Evolutionary conservation across 1,140 invertebrate genomes (phyloP), one percentile per base, ranked within the genome.

Genomic region (Thaumatotibia leucotreta): DNA sequence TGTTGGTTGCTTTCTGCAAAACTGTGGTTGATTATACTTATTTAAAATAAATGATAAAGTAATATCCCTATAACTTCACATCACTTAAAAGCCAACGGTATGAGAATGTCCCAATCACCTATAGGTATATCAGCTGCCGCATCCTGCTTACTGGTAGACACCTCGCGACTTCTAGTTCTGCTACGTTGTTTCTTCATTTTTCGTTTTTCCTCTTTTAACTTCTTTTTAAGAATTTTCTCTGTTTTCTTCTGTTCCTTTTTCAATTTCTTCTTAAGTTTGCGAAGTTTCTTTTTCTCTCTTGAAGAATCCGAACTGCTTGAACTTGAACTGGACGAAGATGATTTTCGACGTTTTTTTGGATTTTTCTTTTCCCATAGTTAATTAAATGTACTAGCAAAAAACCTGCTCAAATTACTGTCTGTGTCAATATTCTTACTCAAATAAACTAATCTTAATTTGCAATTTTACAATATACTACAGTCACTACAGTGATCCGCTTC

Each of bases 251-350:
- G 83, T 73, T 91, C 91, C 66, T 81, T 91, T 61, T 84, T 91
- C 31, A 92, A 73, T 76, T 91, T 91, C 67, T 90, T 92, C 69
- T 89, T 92, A 8, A 91, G 67, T 73, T 91, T 91, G 3, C 83
- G 82, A 32, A 91, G 76, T 77, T 89, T 88, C 61, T 86, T 91
- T 49, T 84, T 86, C 64, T 87, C 80, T 20, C 70, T 79, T 23
- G 79, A 81, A 1, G 81, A 75, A 71, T 88, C 85, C 10, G 82
- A 79, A 67, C 74, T 76, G 52, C 76, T 82, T 2, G 82, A 81
- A 68, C 73, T 82, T 10, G 80, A 81, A 64, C 75, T 80, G 1
- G 80, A 77, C 52, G 76, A 72, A 20, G 50, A 39, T 4, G 80
- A 83, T 61, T 73, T 75, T 22, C 75, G 76, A 4, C 83, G 75